Percentiles rank a stretch among this genome's conserved stretches.
These are phyloP conservation scores for Anisognathus igniventris DNA, from an alignment of 2,797 vertebrate species.

Conservation along the genomic window DNA sequence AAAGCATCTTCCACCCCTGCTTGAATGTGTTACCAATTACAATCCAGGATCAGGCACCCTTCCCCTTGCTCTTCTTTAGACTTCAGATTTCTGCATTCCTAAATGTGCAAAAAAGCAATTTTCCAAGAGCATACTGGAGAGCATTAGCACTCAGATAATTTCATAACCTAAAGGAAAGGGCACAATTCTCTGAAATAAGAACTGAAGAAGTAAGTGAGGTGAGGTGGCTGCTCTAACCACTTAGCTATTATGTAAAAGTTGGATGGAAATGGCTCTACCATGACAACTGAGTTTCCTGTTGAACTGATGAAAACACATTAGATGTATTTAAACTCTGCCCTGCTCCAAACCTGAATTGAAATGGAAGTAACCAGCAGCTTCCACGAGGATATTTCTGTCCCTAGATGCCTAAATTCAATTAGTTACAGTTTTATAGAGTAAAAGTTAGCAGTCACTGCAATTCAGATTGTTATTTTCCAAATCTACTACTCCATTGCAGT, in stretches of 20 bases:
- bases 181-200: neutral
- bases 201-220: neutral
- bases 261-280: constrained; percentile 12
- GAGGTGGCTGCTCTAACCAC: neutral
- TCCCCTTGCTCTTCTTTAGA: neutral
- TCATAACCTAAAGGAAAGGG: neutral
- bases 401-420: neutral
- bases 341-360: neutral
- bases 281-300: neutral
- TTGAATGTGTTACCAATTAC: neutral
- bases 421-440: neutral
- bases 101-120: neutral
- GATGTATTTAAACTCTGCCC: neutral
- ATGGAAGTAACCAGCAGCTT: neutral
- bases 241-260: neutral
- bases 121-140: neutral
- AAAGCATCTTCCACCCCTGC: neutral
- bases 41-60: neutral
- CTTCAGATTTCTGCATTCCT: neutral
- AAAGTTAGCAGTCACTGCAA: neutral
- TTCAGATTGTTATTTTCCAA: neutral
- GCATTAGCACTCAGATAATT: neutral
- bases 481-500: neutral
- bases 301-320: neutral
- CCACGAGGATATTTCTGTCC: neutral